These are phyloP conservation scores for Ellobius talpinus DNA, from an alignment of 2,113 vertebrate genomes.

Conservation along the genomic window DNA sequence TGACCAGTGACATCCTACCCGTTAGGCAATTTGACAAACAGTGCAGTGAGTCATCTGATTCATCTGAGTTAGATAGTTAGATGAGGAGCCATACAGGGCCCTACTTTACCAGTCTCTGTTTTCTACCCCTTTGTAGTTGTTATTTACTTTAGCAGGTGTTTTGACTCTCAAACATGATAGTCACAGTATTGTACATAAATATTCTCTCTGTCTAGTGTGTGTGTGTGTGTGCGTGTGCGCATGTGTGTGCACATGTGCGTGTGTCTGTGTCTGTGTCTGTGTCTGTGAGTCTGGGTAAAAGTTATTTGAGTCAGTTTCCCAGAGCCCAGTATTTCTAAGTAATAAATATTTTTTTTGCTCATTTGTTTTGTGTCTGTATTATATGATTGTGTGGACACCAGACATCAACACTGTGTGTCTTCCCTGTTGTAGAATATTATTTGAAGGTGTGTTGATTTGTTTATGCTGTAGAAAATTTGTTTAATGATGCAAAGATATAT, in stretches of 20 bases:
- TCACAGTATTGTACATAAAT: neutral
- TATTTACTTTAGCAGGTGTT: neutral
- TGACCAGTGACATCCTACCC: neutral
- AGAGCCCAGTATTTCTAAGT: neutral
- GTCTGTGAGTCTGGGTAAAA: neutral
- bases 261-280: neutral
- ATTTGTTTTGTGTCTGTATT: neutral
- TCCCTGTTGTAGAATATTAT: neutral
- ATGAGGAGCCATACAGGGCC: neutral
- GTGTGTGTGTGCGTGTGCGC: neutral
- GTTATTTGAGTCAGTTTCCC: conserved; percentile 18
- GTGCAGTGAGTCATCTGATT: neutral
- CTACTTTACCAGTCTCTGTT: neutral
- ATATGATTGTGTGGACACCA: neutral
- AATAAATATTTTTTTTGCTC: neutral
- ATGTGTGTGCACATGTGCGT: neutral
- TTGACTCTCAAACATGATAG: conserved; percentile 1
- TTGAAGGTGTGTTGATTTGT: neutral
- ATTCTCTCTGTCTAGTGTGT: neutral
- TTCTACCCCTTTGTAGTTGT: neutral
- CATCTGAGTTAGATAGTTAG: neutral
- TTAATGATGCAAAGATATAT: neutral
- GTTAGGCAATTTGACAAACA: neutral
- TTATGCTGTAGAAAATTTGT: neutral
- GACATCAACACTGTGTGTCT: no score